phyloP scores from a whole-genome alignment of 2,888 invertebrate genomes.

The Lamproptera curius region DNA sequence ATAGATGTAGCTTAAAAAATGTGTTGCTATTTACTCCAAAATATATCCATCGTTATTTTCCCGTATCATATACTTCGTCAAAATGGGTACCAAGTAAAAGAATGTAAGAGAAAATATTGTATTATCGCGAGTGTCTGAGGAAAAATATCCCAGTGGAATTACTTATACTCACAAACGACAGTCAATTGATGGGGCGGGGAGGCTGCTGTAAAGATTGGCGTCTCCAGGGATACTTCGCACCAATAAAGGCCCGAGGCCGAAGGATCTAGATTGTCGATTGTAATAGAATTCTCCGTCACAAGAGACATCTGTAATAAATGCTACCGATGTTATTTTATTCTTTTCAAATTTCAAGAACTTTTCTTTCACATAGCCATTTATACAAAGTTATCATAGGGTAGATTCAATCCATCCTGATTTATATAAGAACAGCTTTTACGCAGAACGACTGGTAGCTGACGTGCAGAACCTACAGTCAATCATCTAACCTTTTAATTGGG shows the following conservation, averaged over 20 bases:
- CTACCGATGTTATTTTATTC: not conserved
- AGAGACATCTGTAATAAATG: conserved; percentile 56
- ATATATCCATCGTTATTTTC: not conserved
- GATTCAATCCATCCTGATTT: too few species aligned
- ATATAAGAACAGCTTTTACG: too few species aligned
- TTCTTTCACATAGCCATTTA: too few species aligned
- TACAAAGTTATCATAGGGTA: too few species aligned
- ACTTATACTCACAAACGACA: conserved; percentile 84
- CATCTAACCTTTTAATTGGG: too few species aligned
- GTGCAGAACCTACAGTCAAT: too few species aligned
- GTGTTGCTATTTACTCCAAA: not conserved
- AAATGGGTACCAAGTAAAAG: not conserved
- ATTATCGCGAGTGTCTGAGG: too few species aligned
- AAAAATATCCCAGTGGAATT: not conserved
- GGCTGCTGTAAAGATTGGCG: conserved; percentile 89
- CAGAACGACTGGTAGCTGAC: too few species aligned
- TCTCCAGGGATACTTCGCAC: conserved; percentile 90
- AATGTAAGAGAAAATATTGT: too few species aligned
- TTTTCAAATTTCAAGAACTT: not conserved
- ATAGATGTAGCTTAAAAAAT: too few species aligned
- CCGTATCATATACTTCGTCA: not conserved
- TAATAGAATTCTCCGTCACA: conserved; percentile 74
- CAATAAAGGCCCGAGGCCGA: conserved; percentile 88
- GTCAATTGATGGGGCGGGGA: conserved; percentile 86
- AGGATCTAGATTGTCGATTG: conserved; percentile 86